These are phyloP conservation scores for Meloidogyne floridensis DNA, from an alignment of 1,140 invertebrate genomes.

Conservation along the genomic window DNA sequence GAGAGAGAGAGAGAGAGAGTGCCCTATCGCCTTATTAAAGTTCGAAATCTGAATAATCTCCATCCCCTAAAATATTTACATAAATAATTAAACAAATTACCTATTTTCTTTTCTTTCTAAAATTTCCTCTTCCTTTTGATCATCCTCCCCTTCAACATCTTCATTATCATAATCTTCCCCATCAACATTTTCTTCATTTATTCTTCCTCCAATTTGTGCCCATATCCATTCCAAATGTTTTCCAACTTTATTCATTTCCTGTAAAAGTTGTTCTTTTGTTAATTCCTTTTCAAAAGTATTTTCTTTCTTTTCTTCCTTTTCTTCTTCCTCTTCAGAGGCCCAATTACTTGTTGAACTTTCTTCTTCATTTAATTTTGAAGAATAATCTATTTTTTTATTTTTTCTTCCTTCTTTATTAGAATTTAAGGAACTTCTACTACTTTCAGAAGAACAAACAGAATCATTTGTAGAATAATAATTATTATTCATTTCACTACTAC, in stretches of 20 bases:
- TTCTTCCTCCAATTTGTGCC: slow-evolving; percentile 16
- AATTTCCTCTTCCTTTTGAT: background rate
- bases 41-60: too few species aligned
- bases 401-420: background rate
- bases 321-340: background rate
- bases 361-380: background rate
- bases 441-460: background rate
- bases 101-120: background rate
- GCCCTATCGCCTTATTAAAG: too few species aligned
- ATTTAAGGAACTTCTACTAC: background rate
- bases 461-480: background rate
- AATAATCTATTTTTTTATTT: background rate
- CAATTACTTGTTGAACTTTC: background rate
- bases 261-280: slow-evolving; percentile 14
- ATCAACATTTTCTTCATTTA: background rate
- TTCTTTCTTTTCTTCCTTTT: background rate
- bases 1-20: too few species aligned
- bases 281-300: background rate
- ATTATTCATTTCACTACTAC: background rate
- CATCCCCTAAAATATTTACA: too few species aligned
- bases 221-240: slow-evolving; percentile 19
- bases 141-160: background rate
- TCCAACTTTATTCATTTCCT: slow-evolving; percentile 27
- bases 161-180: background rate
- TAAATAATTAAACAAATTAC: too few species aligned